phyloP scores from a whole-genome alignment of 2,888 invertebrate genomes.

The Tenthredo notha region DNA sequence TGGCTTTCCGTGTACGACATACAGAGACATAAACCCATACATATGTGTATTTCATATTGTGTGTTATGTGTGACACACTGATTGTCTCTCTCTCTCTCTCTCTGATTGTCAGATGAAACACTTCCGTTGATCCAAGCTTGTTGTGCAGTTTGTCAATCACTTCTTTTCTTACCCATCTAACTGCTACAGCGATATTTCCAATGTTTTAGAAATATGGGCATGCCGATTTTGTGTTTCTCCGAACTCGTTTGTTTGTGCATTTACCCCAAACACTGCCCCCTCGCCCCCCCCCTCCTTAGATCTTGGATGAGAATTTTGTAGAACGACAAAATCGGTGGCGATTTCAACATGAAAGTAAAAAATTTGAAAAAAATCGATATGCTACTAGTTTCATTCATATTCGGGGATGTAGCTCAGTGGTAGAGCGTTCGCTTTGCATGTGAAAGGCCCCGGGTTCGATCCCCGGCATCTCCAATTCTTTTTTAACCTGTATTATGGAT shows the following conservation, averaged over 20 bases:
- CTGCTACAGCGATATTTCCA: neutral
- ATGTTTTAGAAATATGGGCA: no score
- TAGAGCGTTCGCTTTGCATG: conserved; percentile 99
- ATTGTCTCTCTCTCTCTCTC: conserved; percentile 24
- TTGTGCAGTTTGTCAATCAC: neutral
- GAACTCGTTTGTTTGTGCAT: neutral
- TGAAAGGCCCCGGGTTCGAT: conserved; percentile 99
- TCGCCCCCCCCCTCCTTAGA: no score
- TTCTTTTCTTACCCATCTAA: neutral
- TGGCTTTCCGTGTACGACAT: neutral
- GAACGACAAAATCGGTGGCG: no score
- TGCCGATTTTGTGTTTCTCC: neutral
- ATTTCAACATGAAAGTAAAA: no score
- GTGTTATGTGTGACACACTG: neutral
- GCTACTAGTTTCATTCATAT: neutral
- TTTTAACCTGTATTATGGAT: conserved; percentile 58
- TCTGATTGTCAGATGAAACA: conserved; percentile 9
- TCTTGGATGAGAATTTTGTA: no score
- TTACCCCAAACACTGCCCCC: no score
- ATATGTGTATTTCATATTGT: neutral
- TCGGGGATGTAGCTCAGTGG: conserved; percentile 97
- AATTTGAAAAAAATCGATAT: neutral
- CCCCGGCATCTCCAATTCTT: conserved; percentile 93
- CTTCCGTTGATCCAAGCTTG: conserved; percentile 7
- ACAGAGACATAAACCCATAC: neutral